Evolutionary conservation across 2,888 invertebrate species (phyloP).

Genomic region (Cataglyphis rosenhaueri): DNA sequence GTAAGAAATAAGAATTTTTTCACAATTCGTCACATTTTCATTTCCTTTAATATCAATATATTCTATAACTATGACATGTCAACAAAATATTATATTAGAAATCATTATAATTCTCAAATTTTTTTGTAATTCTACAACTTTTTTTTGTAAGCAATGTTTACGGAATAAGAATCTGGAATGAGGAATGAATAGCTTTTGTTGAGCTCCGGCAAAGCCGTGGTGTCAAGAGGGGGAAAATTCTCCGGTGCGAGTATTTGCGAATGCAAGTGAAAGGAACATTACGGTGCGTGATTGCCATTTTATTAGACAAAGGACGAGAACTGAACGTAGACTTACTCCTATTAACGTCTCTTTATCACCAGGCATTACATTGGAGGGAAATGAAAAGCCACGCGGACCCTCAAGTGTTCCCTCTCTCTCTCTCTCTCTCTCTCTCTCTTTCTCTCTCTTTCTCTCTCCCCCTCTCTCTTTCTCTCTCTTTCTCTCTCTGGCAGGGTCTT

Average conservation of each 20-base stretch:
- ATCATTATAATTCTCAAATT: slow-evolving; percentile 23
- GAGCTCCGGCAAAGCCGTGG: slow-evolving; percentile 58
- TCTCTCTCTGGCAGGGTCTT: slow-evolving; percentile 48
- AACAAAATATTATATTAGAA: neutral
- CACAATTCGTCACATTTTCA: neutral
- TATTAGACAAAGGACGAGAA: slow-evolving; percentile 67
- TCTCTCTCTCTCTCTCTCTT: neutral
- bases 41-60: neutral
- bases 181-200: slow-evolving; percentile 64
- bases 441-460: neutral
- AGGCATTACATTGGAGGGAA: slow-evolving; percentile 64
- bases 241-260: slow-evolving; percentile 61
- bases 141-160: slow-evolving; percentile 42
- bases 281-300: slow-evolving; percentile 68
- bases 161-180: slow-evolving; percentile 57
- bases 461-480: neutral
- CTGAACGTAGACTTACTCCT: slow-evolving; percentile 60
- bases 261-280: slow-evolving; percentile 66
- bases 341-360: slow-evolving; percentile 69
- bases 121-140: slow-evolving; percentile 14
- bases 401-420: slow-evolving; percentile 27
- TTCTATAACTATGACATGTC: neutral
- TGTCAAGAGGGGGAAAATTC: slow-evolving; percentile 53
- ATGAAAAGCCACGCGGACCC: slow-evolving; percentile 55
- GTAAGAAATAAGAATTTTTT: neutral